Base-by-base conservation (phyloP, 1,140 invertebrate genomes). In the silkworm (Bombyx mori) region DNA sequence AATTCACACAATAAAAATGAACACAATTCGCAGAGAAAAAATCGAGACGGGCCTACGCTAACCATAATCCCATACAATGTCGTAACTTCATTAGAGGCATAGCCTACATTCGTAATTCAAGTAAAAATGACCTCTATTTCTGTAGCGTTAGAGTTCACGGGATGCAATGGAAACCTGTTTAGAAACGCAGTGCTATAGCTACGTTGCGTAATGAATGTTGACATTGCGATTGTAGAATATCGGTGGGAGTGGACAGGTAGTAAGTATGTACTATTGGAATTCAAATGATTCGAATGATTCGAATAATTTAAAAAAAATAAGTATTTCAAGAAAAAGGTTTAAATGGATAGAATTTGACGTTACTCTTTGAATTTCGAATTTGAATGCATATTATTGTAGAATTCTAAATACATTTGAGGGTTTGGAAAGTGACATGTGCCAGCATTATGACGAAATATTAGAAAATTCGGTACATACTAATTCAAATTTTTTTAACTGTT, bases 121-220 rank as follows among this genome's bases (percentile, higher is more conserved):
- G 26, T 46, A 44, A 67, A 44, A 42, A 56, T 57, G 42, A 57
- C 42, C 60, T 54, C 57, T 71, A 69, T 57, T 42, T 8, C 44
- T 2, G 8, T 42, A 35, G n/a, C 42, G 50, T 62, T 62, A 62
- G 52, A 56, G 53, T 56, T 18, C 8, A 63, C 47, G 8, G 26
- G 49, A 57, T 60, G 47, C 52, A 53, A 50, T 42, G 47, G 22
- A 61, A 62, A 66, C 62, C 52, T 57, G 62, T 68, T 60, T 64
- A 66, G 63, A 71, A 66, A 64, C 61, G 64, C 62, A 65, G 63
- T 55, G 50, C 65, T 69, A 66, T 62, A 68, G 70, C 58, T 63
- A 64, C 8, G 52, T 73, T 73, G 65, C 70, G 70, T 68, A 73
- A 73, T 65, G 56, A 51, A 58, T 69, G 69, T 69, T 73, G 70